A percentile compares a stretch with the other conserved stretches of the same genome.
Conservation (phyloP, 2,113 vertebrate genomes). For the Paracanthobrama guichenoti region DNA sequence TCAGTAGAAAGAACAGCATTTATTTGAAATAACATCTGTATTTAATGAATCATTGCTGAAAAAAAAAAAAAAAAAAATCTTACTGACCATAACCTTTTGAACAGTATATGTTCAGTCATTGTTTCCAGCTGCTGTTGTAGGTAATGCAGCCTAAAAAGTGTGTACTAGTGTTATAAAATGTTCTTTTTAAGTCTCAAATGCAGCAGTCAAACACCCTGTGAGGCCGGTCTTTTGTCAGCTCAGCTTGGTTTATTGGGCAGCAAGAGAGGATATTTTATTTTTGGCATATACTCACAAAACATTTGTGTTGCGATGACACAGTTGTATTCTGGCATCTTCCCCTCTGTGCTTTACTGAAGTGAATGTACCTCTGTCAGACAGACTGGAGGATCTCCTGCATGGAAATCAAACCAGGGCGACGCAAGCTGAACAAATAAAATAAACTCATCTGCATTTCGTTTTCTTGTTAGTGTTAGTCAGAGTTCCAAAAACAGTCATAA, state of each 20-base stretch:
- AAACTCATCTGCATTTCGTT: background rate
- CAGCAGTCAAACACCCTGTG: background rate
- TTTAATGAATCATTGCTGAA: background rate
- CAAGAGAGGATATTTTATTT: conserved; percentile 6
- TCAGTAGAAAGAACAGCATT: background rate
- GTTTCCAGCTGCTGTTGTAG: background rate
- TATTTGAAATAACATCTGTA: background rate
- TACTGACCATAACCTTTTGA: background rate
- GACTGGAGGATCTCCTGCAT: background rate
- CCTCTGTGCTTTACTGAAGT: background rate
- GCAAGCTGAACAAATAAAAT: background rate
- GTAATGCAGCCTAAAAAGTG: background rate
- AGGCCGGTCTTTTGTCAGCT: conserved; percentile 10
- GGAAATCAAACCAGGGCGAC: background rate
- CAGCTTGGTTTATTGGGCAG: background rate
- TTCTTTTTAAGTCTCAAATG: background rate
- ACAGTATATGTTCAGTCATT: background rate
- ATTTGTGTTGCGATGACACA: background rate
- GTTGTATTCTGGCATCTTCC: background rate
- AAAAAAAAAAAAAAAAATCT: background rate
- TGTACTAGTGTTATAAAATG: background rate
- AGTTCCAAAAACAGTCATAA: background rate
- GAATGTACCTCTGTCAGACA: background rate
- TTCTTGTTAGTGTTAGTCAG: background rate
- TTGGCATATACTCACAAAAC: background rate